Evolutionary conservation across 2,888 invertebrate genomes (phyloP).

Genomic region (Melinaea marsaeus): DNA sequence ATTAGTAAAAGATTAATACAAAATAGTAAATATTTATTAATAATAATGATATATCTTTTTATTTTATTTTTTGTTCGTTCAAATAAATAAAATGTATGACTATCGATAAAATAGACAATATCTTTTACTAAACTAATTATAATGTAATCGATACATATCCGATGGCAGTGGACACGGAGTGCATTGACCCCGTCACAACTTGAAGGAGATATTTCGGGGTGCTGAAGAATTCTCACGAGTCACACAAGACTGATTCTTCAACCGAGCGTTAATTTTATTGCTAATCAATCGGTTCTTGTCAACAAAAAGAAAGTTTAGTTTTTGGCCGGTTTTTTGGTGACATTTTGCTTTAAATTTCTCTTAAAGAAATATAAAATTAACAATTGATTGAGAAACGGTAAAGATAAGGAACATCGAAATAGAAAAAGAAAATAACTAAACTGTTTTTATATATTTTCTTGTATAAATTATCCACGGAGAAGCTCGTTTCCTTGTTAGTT

Average conservation of each 20-base stretch:
- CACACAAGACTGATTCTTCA: constrained; percentile 11
- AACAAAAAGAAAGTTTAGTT: background rate
- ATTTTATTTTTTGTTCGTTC: no score
- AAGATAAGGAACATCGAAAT: background rate
- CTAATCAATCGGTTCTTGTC: constrained; percentile 6
- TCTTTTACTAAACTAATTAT: no score
- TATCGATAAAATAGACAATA: no score
- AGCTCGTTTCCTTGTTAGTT: no score
- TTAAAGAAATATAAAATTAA: constrained; percentile 53
- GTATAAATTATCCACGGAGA: no score
- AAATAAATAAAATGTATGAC: no score
- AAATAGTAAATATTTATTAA: no score
- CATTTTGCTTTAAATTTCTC: constrained; percentile 31
- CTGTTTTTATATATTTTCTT: no score
- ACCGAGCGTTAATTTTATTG: constrained; percentile 1
- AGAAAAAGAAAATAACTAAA: background rate
- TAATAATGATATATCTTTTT: no score
- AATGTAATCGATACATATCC: constrained; percentile 1
- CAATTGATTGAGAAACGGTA: constrained; percentile 19
- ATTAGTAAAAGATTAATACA: no score
- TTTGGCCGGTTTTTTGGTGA: constrained; percentile 36
- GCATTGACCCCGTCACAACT: constrained; percentile 47
- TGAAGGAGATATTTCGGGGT: constrained; percentile 29
- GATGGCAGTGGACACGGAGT: constrained; percentile 23
- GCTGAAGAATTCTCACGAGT: constrained; percentile 26